Percentiles rank a stretch among this genome's conserved stretches.
Evolutionary conservation across 2,113 vertebrate genomes (phyloP).

Genomic region (Ctenodactylus gundi): DNA sequence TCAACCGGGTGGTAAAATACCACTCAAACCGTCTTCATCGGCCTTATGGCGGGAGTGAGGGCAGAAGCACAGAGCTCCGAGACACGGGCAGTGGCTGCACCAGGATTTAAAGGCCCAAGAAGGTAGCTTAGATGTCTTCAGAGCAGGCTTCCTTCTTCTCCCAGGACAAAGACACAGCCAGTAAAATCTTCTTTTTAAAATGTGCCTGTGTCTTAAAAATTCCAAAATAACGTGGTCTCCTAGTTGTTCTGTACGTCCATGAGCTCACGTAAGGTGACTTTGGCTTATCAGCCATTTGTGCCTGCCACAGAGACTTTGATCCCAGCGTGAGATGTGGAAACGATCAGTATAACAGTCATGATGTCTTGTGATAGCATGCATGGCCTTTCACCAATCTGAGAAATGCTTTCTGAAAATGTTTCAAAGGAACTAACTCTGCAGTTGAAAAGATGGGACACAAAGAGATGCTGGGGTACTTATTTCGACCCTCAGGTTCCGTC

Average conservation of each 20-base stretch:
- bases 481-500: background rate
- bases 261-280: background rate
- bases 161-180: background rate
- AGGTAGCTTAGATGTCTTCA: background rate
- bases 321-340: background rate
- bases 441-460: background rate
- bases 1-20: background rate
- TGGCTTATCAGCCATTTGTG: background rate
- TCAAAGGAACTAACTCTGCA: background rate
- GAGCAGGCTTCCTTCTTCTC: background rate
- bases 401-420: background rate
- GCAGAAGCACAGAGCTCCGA: background rate
- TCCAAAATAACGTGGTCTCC: background rate
- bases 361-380: background rate
- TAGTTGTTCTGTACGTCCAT: background rate
- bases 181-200: background rate
- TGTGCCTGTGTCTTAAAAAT: background rate
- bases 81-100: background rate
- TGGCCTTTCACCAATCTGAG: background rate
- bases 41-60: background rate
- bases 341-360: background rate
- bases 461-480: background rate
- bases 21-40: no score
- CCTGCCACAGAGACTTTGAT: background rate
- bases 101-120: background rate